These are phyloP conservation scores for Noturus placidus DNA, from an alignment of 2,113 vertebrate genomes.

Conservation along the genomic window DNA sequence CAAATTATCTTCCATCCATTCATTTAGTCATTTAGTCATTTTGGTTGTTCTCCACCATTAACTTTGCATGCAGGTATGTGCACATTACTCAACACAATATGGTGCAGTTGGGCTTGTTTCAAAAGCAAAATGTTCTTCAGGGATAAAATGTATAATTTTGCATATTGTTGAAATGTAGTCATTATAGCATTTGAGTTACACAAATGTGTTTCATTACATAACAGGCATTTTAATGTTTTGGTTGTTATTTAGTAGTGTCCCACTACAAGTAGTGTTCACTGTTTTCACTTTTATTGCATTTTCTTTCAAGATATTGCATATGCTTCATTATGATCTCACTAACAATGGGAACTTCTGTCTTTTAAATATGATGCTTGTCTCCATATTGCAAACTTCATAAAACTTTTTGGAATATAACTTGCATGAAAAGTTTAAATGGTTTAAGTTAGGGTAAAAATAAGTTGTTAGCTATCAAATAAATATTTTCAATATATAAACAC, in stretches of 20 bases:
- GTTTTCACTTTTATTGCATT: background rate
- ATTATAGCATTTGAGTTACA: slow-evolving; percentile 1
- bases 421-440: background rate
- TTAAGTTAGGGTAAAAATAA: background rate
- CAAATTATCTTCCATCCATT: background rate
- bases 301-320: background rate
- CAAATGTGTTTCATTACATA: slow-evolving; percentile 14
- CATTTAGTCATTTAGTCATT: slow-evolving; percentile 11
- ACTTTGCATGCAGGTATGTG: background rate
- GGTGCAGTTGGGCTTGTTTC: slow-evolving; percentile 19
- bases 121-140: slow-evolving; percentile 8
- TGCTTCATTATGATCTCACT: background rate
- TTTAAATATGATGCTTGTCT: background rate
- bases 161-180: slow-evolving; percentile 1
- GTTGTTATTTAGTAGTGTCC: slow-evolving; percentile 2
- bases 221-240: background rate
- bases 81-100: slow-evolving; percentile 17
- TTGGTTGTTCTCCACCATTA: background rate
- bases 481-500: background rate
- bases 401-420: background rate
- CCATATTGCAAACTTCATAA: background rate
- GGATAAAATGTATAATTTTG: slow-evolving; percentile 16
- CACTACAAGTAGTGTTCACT: background rate
- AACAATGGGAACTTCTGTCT: background rate
- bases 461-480: background rate